Percentiles rank a stretch among this genome's conserved stretches.
Conservation (phyloP, 2,113 vertebrate species). For the Centrocercus urophasianus region DNA sequence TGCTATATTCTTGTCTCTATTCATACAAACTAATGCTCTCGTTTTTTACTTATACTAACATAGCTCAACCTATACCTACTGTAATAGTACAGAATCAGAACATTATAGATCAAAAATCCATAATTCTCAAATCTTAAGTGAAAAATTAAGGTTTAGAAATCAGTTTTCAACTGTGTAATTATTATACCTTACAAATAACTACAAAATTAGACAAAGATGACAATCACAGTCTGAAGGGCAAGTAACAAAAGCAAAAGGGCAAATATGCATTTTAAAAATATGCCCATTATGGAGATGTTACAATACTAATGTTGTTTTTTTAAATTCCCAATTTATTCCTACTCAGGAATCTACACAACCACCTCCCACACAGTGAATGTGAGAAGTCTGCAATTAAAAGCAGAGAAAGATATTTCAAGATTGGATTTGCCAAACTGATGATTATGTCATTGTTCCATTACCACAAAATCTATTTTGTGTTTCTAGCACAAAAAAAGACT, state of each 20-base stretch:
- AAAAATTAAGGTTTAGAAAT: neutral
- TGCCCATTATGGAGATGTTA: neutral
- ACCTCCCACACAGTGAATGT: slow-evolving; percentile 7
- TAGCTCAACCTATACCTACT: neutral
- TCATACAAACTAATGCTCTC: neutral
- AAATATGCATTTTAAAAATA: neutral
- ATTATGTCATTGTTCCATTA: neutral
- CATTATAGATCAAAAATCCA: neutral
- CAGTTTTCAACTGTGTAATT: neutral
- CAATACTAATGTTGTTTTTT: neutral
- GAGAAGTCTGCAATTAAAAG: neutral
- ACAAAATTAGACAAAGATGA: neutral
- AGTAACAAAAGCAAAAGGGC: neutral
- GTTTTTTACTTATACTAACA: neutral
- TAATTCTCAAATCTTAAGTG: neutral
- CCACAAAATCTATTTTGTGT: neutral
- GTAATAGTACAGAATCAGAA: neutral
- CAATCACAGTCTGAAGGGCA: neutral
- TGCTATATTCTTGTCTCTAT: neutral
- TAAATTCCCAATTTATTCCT: slow-evolving; percentile 6
- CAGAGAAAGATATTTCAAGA: neutral
- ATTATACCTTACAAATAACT: neutral
- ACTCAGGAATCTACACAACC: neutral
- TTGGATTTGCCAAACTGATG: neutral
- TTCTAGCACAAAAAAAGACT: neutral